phyloP scores from a whole-genome alignment of 2,888 invertebrate genomes.

The Sarcophaga subvicina region DNA sequence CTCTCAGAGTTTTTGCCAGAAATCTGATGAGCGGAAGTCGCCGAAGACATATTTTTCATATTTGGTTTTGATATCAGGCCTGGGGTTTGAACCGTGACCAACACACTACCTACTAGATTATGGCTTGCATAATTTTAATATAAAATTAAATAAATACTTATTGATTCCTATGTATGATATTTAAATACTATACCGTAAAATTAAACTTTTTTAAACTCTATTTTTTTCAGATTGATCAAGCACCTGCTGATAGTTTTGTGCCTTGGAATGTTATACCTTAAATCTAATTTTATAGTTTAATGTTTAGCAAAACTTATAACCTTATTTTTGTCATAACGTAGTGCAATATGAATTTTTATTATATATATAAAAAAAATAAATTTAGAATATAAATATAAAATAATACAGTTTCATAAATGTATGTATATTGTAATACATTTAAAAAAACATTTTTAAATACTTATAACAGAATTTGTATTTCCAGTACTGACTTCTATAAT shows the following conservation, averaged over 20 bases:
- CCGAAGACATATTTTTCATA: no score
- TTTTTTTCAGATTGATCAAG: slow-evolving; percentile 83
- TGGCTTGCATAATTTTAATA: neutral
- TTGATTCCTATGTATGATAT: neutral
- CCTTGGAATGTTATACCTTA: slow-evolving; percentile 87
- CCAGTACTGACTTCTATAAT: slow-evolving; percentile 3
- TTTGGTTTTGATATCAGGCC: no score
- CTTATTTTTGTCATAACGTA: neutral
- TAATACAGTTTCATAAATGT: neutral
- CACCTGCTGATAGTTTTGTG: slow-evolving; percentile 83
- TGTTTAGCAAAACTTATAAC: no score
- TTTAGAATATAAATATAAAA: neutral
- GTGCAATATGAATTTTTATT: neutral
- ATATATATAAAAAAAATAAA: neutral
- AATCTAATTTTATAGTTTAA: slow-evolving; percentile 44
- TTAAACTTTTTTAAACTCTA: slow-evolving; percentile 70
- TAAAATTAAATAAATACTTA: neutral
- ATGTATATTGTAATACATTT: neutral
- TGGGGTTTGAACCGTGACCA: no score
- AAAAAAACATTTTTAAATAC: slow-evolving; percentile 18
- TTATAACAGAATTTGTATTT: slow-evolving; percentile 3
- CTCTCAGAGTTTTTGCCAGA: no score
- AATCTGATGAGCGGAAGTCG: no score
- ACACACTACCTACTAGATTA: neutral
- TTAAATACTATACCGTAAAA: neutral